Base-by-base conservation (phyloP, 2,113 vertebrate genomes). In the Datnioides undecimradiatus region DNA sequence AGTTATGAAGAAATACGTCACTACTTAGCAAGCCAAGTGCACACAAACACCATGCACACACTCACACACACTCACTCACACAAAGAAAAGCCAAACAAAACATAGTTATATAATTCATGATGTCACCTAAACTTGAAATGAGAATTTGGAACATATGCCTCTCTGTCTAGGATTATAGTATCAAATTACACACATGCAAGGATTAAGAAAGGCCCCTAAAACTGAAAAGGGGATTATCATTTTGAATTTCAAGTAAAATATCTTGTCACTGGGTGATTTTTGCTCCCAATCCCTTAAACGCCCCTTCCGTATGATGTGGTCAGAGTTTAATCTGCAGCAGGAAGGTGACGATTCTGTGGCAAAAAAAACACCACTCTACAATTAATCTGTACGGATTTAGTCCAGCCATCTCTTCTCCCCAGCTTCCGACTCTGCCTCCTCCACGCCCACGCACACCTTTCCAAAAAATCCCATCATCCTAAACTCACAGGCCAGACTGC, bases 341-440 rank as follows among this genome's bases (percentile, higher is more conserved):
- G 76, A 86, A 86, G 87, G 86, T 87, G 77, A 84, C 3, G 19
- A 14, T 63, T 81, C 68, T 58, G 59, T 23, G 54, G 79, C 48
- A 74, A 68, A 79, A 74, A 68, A 79, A 86, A 75, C 68, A 87
- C 84, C 60, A 73, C 60, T 68, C 64, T 75, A 31, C 29, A 33
- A 16, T 86, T 87, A 88, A 93, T 91, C 86, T 88, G 76, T 1
- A 55, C 5, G 19, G 82, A 90, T 86, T 90, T 82, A 86, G 66
- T 85, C 62, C 74, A 51, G 45, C 46, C 19, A 16, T 64, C 62
- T 46, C 51, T 63, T 55, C 67, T 38, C 70, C 62, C 48, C 17
- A 33, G 34, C 41, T 36, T 81, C 63, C 27, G 29, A 46, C 81
- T 49, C 66, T 7, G 7, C 54, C n/a, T 54, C 43, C 76, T 58